These are phyloP conservation scores for Malurus cyaneus DNA, from an alignment of 2,113 vertebrate species.

Conservation along the genomic window DNA sequence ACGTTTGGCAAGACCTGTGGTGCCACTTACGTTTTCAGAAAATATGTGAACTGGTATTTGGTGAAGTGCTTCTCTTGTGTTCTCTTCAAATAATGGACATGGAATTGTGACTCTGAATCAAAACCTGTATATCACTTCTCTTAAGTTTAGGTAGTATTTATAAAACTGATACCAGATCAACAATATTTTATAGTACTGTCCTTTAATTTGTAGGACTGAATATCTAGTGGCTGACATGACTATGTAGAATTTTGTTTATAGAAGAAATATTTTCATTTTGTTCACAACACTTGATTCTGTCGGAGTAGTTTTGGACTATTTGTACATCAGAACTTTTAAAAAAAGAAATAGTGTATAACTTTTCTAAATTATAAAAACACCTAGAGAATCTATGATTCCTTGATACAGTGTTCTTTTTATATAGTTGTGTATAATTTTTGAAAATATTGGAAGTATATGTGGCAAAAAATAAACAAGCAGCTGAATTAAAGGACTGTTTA, in stretches of 20 bases:
- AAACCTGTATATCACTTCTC: background rate
- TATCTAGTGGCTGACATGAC: fast-evolving
- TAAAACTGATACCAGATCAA: background rate
- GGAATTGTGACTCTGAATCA: background rate
- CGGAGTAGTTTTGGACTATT: background rate
- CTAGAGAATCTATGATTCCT: background rate
- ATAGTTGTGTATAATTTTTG: background rate
- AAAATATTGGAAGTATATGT: background rate
- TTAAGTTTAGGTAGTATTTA: background rate
- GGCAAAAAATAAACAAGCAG: background rate
- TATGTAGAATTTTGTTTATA: background rate
- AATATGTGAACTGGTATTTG: fast-evolving
- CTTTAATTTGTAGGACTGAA: background rate
- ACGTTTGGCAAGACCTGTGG: background rate
- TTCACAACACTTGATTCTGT: background rate
- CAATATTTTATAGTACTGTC: background rate
- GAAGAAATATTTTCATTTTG: background rate
- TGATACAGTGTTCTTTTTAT: background rate
- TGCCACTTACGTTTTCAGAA: background rate
- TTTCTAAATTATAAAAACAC: background rate
- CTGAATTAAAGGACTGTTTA: background rate
- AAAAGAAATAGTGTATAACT: background rate
- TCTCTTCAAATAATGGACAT: background rate
- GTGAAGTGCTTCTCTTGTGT: background rate
- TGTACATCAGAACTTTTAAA: background rate